Percentiles rank a stretch among this genome's conserved stretches.
Conservation (phyloP, 2,888 invertebrate genomes). For the Callyntrura guangdongensis region DNA sequence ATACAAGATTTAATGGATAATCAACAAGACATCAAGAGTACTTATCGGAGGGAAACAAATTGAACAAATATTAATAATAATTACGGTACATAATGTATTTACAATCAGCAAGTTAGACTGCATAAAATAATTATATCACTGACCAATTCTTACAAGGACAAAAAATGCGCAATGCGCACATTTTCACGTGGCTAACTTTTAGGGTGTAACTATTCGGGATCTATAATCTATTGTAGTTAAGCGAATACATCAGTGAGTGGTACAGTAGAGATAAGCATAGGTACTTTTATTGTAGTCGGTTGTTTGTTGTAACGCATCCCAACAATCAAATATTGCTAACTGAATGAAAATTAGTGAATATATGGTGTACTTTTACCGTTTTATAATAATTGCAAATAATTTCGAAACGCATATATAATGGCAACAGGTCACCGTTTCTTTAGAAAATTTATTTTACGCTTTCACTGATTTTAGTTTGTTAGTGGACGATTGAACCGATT, state of each 20-base stretch:
- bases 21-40: background rate
- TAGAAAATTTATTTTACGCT: slow-evolving; percentile 6
- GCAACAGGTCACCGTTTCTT: slow-evolving; percentile 1
- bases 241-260: too few species aligned
- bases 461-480: slow-evolving; percentile 8
- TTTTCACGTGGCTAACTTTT: too few species aligned
- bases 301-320: background rate
- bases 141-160: too few species aligned
- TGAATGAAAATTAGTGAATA: slow-evolving; percentile 10
- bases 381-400: slow-evolving; percentile 5
- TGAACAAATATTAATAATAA: slow-evolving; percentile 27
- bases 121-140: background rate
- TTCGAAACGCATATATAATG: background rate
- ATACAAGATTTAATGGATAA: background rate
- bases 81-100: background rate
- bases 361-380: background rate
- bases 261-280: too few species aligned
- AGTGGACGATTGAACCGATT: background rate
- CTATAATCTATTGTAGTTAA: too few species aligned
- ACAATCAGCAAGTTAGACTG: background rate
- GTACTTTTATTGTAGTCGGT: background rate
- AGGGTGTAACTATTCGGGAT: too few species aligned
- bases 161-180: too few species aligned
- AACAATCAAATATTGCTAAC: background rate
- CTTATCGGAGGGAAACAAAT: slow-evolving; percentile 34